Conservation (phyloP, 2,797 vertebrate species). For the Alexandromys oeconomus region DNA sequence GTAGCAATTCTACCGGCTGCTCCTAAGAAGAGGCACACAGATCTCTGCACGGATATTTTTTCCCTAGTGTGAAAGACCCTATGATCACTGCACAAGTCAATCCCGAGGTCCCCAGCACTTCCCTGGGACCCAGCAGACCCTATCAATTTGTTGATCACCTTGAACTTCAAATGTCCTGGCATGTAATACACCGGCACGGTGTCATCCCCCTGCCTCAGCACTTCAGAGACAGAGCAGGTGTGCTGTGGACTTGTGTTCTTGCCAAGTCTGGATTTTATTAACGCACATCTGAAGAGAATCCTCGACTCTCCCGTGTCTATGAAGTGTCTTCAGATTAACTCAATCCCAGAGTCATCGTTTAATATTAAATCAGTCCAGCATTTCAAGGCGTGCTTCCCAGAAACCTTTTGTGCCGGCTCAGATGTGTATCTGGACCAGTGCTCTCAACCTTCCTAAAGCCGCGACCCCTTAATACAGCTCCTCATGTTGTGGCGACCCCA, state of each 20-base stretch:
- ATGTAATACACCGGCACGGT: conserved; percentile 44
- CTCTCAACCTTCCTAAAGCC: neutral
- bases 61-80: neutral
- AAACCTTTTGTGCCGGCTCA: conserved; percentile 78
- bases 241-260: conserved; percentile 67
- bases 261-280: conserved; percentile 81
- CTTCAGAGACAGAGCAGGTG: conserved; percentile 68
- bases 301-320: conserved; percentile 33
- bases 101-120: neutral
- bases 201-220: conserved; percentile 39
- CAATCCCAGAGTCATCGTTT: conserved; percentile 68
- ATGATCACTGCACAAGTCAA: neutral
- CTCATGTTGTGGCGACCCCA: neutral
- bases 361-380: conserved; percentile 70
- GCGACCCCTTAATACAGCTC: neutral
- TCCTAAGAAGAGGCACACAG: neutral
- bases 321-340: conserved; percentile 66
- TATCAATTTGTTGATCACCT: conserved; percentile 49
- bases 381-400: conserved; percentile 76
- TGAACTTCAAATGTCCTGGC: conserved; percentile 44
- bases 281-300: conserved; percentile 54
- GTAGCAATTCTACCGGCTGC: neutral
- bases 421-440: conserved; percentile 55
- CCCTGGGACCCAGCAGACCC: neutral
- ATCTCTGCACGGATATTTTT: neutral